A percentile compares a stretch with the other conserved stretches of the same genome.
phyloP scores from a whole-genome alignment of 2,113 vertebrate species.

The Nycticorax nycticorax region DNA sequence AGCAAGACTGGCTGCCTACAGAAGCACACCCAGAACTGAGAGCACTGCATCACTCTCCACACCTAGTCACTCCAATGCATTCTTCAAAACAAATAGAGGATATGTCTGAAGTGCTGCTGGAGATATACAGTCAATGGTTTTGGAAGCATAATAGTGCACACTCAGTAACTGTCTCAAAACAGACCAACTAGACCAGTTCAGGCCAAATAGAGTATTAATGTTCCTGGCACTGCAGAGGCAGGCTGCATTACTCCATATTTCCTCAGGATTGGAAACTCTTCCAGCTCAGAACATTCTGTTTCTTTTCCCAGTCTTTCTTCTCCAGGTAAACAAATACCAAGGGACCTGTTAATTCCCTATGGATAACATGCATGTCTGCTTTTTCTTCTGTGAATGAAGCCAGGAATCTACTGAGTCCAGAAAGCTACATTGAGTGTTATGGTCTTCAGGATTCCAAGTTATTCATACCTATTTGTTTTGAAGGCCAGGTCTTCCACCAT shows the following conservation, averaged over 20 bases:
- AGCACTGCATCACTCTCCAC: accelerated
- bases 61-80: background rate
- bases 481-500: background rate
- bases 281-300: background rate
- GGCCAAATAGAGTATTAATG: background rate
- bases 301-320: background rate
- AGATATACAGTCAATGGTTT: background rate
- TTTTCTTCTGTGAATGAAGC: background rate
- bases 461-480: background rate
- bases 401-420: background rate
- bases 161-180: background rate
- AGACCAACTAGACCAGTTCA: background rate
- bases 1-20: background rate
- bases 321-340: background rate
- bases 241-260: background rate
- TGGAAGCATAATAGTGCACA: background rate
- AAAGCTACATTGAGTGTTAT: background rate
- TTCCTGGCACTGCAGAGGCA: background rate
- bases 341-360: background rate
- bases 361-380: background rate
- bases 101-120: background rate
- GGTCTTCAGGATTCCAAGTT: background rate
- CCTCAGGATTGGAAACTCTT: background rate
- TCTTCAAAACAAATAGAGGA: background rate
- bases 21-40: background rate